Evolutionary conservation across 2,113 vertebrate genomes (phyloP), one percentile per base, ranked within the genome.

Genomic region (Colinus virginianus): DNA sequence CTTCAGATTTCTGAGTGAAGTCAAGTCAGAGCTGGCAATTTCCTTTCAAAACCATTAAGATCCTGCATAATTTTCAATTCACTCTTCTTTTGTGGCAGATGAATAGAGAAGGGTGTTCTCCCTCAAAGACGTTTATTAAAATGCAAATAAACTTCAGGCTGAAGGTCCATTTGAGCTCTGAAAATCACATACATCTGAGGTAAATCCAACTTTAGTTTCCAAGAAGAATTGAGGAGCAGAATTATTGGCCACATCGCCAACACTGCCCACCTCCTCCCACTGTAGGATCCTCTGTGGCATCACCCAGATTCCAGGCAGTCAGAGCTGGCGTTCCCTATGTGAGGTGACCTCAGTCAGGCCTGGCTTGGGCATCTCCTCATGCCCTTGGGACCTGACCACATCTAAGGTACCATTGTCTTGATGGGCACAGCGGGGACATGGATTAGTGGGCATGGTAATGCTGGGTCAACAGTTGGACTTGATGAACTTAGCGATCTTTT

Each of bases 41-140:
- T 91, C 96, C 91, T 93, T 90, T 91, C 94, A 88, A 86, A 84
- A 42, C 83, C 6, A 0, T 82, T 12, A 83, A 96, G 90, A 74
- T 91, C 88, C 78, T 85, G 91, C 78, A 63, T 94, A 25, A 90
- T 96, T 96, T 93, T 59, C 92, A 70, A 91, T 93, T 93, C 93
- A 8, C 67, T 93, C 76, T 70, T 42, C 79, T 34, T 79, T 80
- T 72, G 82, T 63, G 61, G 56, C 21, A 71, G 88, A 85, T 91
- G 94, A 96, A 96, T 95, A 77, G 91, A 74, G 85, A n/a, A 93
- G 76, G 85, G 88, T 79, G 85, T 72, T 94, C 90, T 95, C 88
- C 69, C 63, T 77, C 90, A 87, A 85, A 88, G 87, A 28, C 5
- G 2, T 77, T 96, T 74, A 94, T 96, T 94, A 96, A 94, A 83